Base-by-base conservation (phyloP, 2,797 vertebrate species). In the Pitangus sulphuratus region DNA sequence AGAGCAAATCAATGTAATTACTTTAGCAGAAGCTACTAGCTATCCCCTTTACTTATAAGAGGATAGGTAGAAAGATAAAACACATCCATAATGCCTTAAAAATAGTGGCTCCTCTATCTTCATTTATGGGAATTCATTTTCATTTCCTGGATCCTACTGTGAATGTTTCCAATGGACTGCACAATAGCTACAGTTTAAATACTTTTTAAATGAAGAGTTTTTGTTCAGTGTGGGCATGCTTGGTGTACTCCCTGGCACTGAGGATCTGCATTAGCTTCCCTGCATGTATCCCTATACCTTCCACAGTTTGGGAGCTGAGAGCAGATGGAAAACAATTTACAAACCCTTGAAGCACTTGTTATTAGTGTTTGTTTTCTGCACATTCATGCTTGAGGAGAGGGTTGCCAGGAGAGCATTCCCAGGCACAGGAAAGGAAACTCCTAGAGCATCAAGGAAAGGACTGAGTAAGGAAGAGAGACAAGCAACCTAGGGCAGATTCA, bases 101-200 rank as follows among this genome's bases (percentile, higher is more conserved):
- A 69, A 82, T 12, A 78, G 65, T n/a, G 17, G 37, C 37, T 87
- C 42, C 45, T 85, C 53, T 72, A 37, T 37, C 61, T 96, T 93
- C 64, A 84, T 93, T 96, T 96, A 92, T 86, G 69, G 89, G 84
- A 96, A 97, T 97, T 97, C 30, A 87, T 97, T 97, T 97, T 96
- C 68, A 93, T 97, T 96, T 93, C 53, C 90, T 91, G 35, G 66
- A 96, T 71, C 61, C 84, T 62, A 44, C 72, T 84, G 42, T 62
- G 84, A 92, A 51, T n/a, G 40, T 11, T 81, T 87, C 81, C 83
- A 93, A 31, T 4, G 28, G 72, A 58, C 57, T 75, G 61, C 39
- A 62, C 57, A 69, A 68, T 4, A 85, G 39, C 53, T 85, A 26
- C 15, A 33, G 35, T 50, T 87, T 50, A 87, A 94, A 64, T 33